Conservation (phyloP, 2,888 invertebrate species). For the Phortica magna region DNA sequence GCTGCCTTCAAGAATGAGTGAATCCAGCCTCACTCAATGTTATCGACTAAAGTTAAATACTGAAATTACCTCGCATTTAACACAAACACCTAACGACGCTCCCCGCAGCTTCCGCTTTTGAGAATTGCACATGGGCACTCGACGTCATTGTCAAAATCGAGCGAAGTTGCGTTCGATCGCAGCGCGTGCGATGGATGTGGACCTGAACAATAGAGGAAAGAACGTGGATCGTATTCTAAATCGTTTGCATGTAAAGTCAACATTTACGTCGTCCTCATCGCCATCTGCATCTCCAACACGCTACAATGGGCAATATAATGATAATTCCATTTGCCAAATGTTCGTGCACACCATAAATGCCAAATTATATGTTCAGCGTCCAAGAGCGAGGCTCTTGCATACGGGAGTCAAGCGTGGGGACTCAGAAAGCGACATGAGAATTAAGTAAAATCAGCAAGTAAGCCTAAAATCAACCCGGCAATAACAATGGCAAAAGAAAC, state of each 20-base stretch:
- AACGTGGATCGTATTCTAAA: not conserved
- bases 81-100: constrained; percentile 69
- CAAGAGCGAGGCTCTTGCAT: not conserved
- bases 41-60: constrained; percentile 55
- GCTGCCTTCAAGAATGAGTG: too few relatives aligned
- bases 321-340: constrained; percentile 72
- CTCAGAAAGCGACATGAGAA: not conserved
- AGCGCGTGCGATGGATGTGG: not conserved
- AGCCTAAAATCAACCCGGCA: constrained; percentile 53
- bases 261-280: not conserved
- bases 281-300: not conserved
- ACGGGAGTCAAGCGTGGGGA: constrained; percentile 13
- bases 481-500: constrained; percentile 29
- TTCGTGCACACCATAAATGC: constrained; percentile 64
- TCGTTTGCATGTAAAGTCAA: not conserved
- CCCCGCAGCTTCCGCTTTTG: constrained; percentile 49
- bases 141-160: not conserved
- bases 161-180: not conserved
- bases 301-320: constrained; percentile 66
- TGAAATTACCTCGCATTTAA: constrained; percentile 72
- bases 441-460: constrained; percentile 48
- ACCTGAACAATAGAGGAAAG: not conserved
- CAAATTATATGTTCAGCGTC: constrained; percentile 60
- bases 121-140: constrained; percentile 19
- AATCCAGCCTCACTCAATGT: not conserved